These are phyloP conservation scores for Ectemnius cavifrons DNA, from an alignment of 2,888 invertebrate species.

Conservation along the genomic window DNA sequence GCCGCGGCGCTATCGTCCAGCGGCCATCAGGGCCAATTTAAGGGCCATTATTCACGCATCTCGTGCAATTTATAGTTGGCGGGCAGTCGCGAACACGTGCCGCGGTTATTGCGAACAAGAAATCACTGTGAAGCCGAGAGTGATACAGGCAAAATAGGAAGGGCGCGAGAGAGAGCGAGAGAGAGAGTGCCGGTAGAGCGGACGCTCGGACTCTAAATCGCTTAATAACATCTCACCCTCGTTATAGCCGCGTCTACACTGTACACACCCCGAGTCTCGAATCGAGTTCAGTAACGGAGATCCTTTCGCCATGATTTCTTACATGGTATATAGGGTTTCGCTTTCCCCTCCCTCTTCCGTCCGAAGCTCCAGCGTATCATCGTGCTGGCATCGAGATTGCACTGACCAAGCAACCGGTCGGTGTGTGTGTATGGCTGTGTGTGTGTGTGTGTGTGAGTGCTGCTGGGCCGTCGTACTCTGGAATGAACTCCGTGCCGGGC, in stretches of 20 bases:
- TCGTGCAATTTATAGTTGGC: not conserved
- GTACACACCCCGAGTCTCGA: too few relatives aligned
- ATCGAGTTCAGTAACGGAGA: too few relatives aligned
- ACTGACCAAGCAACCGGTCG: constrained; percentile 1
- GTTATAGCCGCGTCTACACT: not conserved
- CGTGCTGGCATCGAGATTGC: constrained; percentile 11
- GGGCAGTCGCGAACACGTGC: not conserved
- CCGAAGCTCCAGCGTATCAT: constrained; percentile 14
- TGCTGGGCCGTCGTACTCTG: constrained; percentile 11
- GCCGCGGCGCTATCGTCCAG: not conserved
- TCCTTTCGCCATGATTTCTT: not conserved
- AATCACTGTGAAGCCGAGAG: not conserved
- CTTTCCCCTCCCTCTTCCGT: constrained; percentile 2
- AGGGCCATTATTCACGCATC: not conserved
- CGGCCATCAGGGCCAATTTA: not conserved
- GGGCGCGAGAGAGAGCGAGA: too few relatives aligned
- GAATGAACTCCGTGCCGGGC: constrained; percentile 25
- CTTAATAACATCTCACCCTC: constrained; percentile 10
- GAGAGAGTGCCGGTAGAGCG: not conserved
- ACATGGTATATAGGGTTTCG: not conserved
- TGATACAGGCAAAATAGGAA: not conserved
- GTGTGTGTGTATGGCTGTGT: too few relatives aligned
- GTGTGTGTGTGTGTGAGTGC: not conserved
- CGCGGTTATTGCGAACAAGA: not conserved
- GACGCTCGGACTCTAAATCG: not conserved